Conservation (phyloP, 23 tunicate species). For the Diplosoma virens region DNA sequence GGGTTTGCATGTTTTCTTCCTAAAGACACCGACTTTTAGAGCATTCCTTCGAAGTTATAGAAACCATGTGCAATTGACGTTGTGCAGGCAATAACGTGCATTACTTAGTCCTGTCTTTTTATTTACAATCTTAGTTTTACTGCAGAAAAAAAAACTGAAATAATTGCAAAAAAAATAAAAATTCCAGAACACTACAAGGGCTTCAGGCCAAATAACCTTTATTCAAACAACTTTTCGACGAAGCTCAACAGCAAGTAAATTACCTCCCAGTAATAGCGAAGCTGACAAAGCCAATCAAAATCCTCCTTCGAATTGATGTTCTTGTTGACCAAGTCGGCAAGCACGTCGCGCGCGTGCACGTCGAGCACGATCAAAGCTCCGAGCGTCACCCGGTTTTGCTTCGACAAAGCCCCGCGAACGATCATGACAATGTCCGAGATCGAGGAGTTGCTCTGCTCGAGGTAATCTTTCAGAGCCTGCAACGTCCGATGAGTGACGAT, state of each 20-base stretch:
- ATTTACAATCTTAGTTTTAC: no score
- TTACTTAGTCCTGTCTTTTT: no score
- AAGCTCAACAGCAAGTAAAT: no score
- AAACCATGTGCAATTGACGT: not conserved
- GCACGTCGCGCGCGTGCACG: conserved; percentile 98
- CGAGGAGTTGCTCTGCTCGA: conserved; percentile 69
- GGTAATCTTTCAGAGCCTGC: conserved; percentile 93
- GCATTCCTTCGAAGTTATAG: no score
- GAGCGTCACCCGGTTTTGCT: conserved; percentile 91
- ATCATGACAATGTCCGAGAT: conserved; percentile 92
- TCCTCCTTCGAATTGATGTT: conserved; percentile 74
- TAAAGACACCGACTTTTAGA: no score
- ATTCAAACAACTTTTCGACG: no score
- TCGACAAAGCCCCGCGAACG: conserved; percentile 91
- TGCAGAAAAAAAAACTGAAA: no score
- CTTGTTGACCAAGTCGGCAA: conserved; percentile 66
- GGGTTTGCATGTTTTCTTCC: conserved; percentile 86
- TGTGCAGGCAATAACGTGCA: not conserved
- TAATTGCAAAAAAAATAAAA: no score
- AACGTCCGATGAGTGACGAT: no score
- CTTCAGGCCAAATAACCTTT: no score
- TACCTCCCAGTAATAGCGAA: conserved; percentile 99
- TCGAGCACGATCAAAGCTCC: conserved; percentile 94
- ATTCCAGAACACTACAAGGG: no score
- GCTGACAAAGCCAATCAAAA: conserved; percentile 93